Percentiles rank a stretch among this genome's conserved stretches.
Evolutionary conservation across 2,888 invertebrate genomes (phyloP).

Genomic region (Ormyrus nitidulus): DNA sequence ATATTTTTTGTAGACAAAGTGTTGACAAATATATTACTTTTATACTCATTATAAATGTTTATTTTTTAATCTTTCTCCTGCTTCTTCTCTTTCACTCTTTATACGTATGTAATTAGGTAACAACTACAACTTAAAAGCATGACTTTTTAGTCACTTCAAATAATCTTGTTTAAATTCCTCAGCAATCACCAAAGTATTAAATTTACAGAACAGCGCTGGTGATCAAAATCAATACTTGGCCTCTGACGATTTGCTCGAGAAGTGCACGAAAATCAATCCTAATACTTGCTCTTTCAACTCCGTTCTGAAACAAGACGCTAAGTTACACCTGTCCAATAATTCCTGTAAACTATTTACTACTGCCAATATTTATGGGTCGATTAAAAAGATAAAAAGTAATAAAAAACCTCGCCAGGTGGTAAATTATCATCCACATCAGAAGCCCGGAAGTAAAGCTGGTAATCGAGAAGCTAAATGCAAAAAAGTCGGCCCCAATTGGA

Average conservation of each 20-base stretch:
- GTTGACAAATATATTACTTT: constrained; percentile 55
- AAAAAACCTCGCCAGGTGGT: constrained; percentile 63
- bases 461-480: constrained; percentile 29
- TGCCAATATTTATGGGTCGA: constrained; percentile 46
- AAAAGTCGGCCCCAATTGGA: constrained; percentile 15
- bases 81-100: constrained; percentile 48
- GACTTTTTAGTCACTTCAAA: constrained; percentile 7
- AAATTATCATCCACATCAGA: not conserved
- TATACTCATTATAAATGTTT: constrained; percentile 54
- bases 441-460: not conserved
- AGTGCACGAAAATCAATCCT: not conserved
- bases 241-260: not conserved
- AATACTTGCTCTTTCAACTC: not conserved
- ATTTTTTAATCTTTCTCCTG: constrained; percentile 56
- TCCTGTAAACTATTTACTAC: not conserved
- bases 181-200: constrained; percentile 29
- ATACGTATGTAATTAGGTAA: constrained; percentile 11
- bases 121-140: constrained; percentile 15
- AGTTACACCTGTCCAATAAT: not conserved
- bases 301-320: not conserved
- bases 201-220: constrained; percentile 42
- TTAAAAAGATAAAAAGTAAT: constrained; percentile 66
- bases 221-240: constrained; percentile 21
- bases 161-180: not conserved
- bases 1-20: constrained; percentile 52